A percentile compares a stretch with the other conserved stretches of the same genome.
phyloP scores from a whole-genome alignment of 2,797 vertebrate species.

The Squalus acanthias region DNA sequence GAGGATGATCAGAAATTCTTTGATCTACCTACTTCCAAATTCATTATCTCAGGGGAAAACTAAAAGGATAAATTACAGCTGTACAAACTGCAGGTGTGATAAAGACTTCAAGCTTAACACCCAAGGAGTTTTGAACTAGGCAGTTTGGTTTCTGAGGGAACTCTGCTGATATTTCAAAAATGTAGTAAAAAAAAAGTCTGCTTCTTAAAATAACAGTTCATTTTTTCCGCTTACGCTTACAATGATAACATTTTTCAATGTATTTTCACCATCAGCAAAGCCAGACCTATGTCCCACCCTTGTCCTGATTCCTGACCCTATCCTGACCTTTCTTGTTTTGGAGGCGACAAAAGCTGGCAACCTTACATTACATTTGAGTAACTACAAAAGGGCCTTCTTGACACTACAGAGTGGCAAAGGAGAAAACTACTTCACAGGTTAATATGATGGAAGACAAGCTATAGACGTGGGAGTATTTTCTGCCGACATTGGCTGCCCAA shows the following conservation, averaged over 20 bases:
- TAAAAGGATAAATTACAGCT: neutral
- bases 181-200: neutral
- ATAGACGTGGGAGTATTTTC: neutral
- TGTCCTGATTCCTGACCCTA: neutral
- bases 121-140: neutral
- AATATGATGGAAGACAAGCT: neutral
- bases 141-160: neutral
- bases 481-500: neutral
- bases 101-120: neutral
- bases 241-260: neutral
- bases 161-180: neutral
- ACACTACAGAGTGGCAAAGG: neutral
- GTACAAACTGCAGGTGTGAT: neutral
- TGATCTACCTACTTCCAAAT: slow-evolving; percentile 12
- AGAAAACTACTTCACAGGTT: neutral
- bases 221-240: neutral
- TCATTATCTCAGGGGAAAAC: neutral
- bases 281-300: neutral
- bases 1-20: neutral
- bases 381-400: neutral
- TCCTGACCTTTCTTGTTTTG: no score
- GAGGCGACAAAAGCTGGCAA: neutral
- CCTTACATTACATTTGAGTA: neutral
- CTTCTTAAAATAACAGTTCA: neutral
- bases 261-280: neutral